Base-by-base conservation (phyloP, 2,888 invertebrate species). In the Seladonia tumulorum region DNA sequence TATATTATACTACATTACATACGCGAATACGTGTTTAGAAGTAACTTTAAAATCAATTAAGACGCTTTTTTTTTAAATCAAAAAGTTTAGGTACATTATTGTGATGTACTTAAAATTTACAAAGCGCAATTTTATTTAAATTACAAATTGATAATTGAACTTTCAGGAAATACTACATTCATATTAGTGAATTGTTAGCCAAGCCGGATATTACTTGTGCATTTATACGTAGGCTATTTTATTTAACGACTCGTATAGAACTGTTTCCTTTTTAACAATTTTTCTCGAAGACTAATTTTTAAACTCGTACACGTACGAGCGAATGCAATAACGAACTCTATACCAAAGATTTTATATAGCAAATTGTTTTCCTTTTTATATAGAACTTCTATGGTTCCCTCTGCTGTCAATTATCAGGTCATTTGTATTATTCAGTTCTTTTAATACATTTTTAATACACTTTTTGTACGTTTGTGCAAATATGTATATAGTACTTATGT, bases 271-370 rank as follows among this genome's bases (percentile, higher is more conserved):
- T 57, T 83, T 79, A 22, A 47, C 74, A 81, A 82, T 71, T 81
- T 60, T 76, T 57, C 45, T 70, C 81, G 68, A 47, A 83, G 39
- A 74, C 42, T 81, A 82, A 72, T 82, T 85, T 70, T 70, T 60
- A 70, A 82, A 76, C 75, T 76, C 72, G 84, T 78, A 60, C 12
- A 78, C 77, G 81, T 73, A 83, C 82, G 70, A 76, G 66, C 75
- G 70, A 92, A 91, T 92, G 92, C 93, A 93, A 93, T 93, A 93
- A 93, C 90, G 90, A 91, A 92, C 89, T 87, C 91, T 92, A 94
- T 94, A 93, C 95, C 95, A 95, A 95, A 94, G 95, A 95, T 93
- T 92, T 91, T 93, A 89, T 85, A 72, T 88, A 87, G 66, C 8
- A 63, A 63, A 63, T 63, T 29, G 3, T 63, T 35, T 35, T 29